Evolutionary conservation across 2,888 invertebrate genomes (phyloP), one percentile per base, ranked within the genome.

Genomic region (Luperina testacea): DNA sequence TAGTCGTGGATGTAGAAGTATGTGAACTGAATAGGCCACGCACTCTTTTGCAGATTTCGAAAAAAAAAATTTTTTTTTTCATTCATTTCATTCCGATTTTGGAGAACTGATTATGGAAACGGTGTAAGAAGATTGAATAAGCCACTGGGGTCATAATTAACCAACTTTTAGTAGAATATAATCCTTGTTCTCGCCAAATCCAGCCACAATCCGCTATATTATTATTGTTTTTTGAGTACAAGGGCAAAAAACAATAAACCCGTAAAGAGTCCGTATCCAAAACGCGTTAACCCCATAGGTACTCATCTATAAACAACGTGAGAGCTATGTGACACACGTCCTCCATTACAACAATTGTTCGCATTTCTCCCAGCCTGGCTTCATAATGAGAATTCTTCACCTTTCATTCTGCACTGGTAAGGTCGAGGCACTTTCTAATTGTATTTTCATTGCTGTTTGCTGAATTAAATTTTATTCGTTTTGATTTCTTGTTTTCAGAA

Each of bases 341-440:
- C 80, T 85, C 88, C 88, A 92, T 90, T 92, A 93, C 91, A 88
- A 92, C 92, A 92, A 92, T 91, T 90, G 91, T 86, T 90, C 89
- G 89, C 90, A 93, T 92, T 89, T 89, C 90, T 83, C 79, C 79
- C 78, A 71, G 82, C 82, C 83, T 78, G 86, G 81, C 78, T 87
- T 89, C 82, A 84, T 93, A 93, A 94, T 94, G 93, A 92, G 92
- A 92, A 94, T 94, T 93, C 92, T 93, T 93, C 89, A 85, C 87
- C 88, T 85, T 75, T 76, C 83, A 83, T 84, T 72, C 76, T 71
- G 67, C 68, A 27, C 85, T 80, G 80, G 84, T 79, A 74, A 76
- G 72, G 72, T 73, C 72, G 65, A 15, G 64, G 72, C 65, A 80
- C 80, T 80, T 75, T 71, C 69, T 79, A 76, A 74, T 76, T 84